Percentiles rank a stretch among this genome's conserved stretches.
Evolutionary conservation across 2,113 vertebrate genomes (phyloP).

Genomic region (Athene cunicularia): DNA sequence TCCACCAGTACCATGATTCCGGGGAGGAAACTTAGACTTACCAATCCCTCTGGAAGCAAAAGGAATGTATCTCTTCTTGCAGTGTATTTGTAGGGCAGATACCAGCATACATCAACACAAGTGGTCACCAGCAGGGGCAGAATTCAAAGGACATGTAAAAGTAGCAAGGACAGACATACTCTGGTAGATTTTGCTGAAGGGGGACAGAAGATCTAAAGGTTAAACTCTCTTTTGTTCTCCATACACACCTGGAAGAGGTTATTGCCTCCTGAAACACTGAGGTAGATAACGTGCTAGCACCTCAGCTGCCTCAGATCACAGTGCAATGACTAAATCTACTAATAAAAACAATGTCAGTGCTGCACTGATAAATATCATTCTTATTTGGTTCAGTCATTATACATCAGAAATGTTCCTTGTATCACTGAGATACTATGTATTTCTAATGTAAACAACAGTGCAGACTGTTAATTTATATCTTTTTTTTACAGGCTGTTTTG

Average conservation of each 20-base stretch:
- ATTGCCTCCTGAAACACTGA: neutral
- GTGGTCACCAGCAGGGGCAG: neutral
- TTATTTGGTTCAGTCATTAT: neutral
- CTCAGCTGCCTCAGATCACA: neutral
- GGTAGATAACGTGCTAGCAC: neutral
- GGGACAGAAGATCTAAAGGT: neutral
- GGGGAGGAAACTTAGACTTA: neutral
- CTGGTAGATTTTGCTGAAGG: neutral
- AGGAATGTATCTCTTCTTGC: neutral
- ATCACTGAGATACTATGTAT: neutral
- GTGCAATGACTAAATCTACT: neutral
- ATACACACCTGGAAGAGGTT: neutral
- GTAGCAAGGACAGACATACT: neutral
- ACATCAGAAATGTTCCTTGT: neutral
- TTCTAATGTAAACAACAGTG: neutral
- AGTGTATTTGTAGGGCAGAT: neutral
- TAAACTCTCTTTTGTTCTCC: neutral
- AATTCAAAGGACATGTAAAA: neutral
- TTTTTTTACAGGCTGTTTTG: neutral
- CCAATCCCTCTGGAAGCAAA: neutral
- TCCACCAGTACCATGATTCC: neutral
- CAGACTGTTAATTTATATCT: neutral
- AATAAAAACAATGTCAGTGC: neutral
- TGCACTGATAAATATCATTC: neutral
- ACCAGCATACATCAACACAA: neutral